Conservation (phyloP, 2,888 invertebrate species). For the Eurois occulta region DNA sequence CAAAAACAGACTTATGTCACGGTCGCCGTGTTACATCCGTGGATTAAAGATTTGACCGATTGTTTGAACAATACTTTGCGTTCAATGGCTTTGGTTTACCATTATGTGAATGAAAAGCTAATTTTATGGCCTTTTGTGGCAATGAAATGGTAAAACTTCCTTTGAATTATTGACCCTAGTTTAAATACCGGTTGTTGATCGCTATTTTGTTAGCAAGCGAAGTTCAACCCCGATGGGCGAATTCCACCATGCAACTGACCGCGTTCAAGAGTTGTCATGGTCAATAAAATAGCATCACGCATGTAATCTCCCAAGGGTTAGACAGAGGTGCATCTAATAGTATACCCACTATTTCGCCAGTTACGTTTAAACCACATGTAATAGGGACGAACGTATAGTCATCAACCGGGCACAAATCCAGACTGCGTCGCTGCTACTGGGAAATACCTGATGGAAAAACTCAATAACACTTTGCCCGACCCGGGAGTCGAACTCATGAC, state of each 20-base stretch:
- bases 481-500: no score
- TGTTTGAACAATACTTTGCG: constrained; percentile 57
- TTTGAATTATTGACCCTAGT: background rate
- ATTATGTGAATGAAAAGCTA: constrained; percentile 16
- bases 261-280: background rate
- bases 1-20: constrained; percentile 48
- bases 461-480: no score
- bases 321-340: no score
- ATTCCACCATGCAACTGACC: background rate
- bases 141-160: constrained; percentile 8
- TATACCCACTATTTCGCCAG: no score
- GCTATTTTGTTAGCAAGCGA: background rate
- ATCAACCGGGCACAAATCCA: no score
- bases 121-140: constrained; percentile 18
- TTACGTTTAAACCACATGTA: no score
- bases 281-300: background rate
- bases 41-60: constrained; percentile 71
- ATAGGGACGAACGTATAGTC: no score
- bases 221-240: background rate
- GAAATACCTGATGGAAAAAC: no score
- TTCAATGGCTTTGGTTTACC: constrained; percentile 33
- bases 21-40: constrained; percentile 42
- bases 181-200: background rate
- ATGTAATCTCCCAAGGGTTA: no score
- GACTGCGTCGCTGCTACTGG: no score